Evolutionary conservation across 2,797 vertebrate genomes (phyloP).

Genomic region (Clarias laeviceps): DNA sequence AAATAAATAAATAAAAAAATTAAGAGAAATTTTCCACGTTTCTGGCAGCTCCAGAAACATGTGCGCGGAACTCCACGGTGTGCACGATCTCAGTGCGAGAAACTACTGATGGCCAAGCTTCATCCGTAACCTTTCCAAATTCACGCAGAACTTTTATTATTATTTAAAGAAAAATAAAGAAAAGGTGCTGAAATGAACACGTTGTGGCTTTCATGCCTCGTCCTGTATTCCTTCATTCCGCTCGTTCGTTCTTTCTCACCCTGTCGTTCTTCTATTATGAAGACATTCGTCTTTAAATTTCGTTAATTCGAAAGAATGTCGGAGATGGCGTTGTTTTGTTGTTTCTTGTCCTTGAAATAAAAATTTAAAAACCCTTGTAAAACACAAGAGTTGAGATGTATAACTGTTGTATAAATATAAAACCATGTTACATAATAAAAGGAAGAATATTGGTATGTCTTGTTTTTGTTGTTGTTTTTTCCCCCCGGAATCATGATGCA

Average conservation of each 20-base stretch:
- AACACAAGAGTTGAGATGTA: constrained; percentile 9
- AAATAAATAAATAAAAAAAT: no score
- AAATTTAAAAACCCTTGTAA: neutral
- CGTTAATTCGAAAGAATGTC: neutral
- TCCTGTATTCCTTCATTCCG: constrained; percentile 35
- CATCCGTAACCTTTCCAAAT: constrained; percentile 32
- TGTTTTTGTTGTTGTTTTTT: neutral
- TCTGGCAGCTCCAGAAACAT: constrained; percentile 53
- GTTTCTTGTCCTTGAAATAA: constrained; percentile 9
- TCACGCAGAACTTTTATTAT: constrained; percentile 27
- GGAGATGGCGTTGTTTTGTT: neutral
- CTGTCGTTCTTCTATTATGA: neutral
- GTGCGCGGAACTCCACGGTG: constrained; percentile 21
- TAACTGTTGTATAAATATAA: constrained; percentile 12
- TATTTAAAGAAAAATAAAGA: neutral
- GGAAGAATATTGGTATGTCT: neutral
- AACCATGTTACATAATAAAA: constrained; percentile 29
- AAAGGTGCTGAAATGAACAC: constrained; percentile 51
- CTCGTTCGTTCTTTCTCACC: neutral
- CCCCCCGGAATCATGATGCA: neutral
- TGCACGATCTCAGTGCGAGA: constrained; percentile 48
- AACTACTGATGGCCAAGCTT: constrained; percentile 56
- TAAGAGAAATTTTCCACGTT: constrained; percentile 1
- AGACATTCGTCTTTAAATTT: neutral
- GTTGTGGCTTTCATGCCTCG: constrained; percentile 44